phyloP scores from a whole-genome alignment of 2,888 invertebrate genomes.

The Chrysolina haemoptera region DNA sequence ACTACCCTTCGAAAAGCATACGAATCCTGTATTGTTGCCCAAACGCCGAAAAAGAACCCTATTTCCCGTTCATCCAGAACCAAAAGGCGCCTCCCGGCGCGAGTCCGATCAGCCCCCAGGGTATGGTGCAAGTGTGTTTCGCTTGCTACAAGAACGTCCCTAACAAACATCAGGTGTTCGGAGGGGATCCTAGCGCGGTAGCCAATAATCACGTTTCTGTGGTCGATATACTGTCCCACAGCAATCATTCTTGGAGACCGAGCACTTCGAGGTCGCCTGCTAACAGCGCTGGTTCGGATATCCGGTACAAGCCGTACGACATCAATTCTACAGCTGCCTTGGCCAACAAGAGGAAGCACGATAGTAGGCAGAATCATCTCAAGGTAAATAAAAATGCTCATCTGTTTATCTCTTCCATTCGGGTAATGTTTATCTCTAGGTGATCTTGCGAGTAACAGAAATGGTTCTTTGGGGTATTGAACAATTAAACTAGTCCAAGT shows the following conservation, averaged over 20 bases:
- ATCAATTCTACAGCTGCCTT: slow-evolving; percentile 70
- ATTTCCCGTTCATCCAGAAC: slow-evolving; percentile 90
- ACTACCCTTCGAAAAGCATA: slow-evolving; percentile 85
- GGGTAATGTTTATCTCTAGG: too few relatives aligned
- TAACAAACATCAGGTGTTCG: slow-evolving; percentile 80
- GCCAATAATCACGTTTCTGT: slow-evolving; percentile 66
- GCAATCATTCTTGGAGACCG: slow-evolving; percentile 68
- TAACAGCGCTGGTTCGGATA: slow-evolving; percentile 73
- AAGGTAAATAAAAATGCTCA: slow-evolving; percentile 47
- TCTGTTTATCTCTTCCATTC: too few relatives aligned
- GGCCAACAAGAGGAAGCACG: slow-evolving; percentile 71
- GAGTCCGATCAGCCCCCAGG: slow-evolving; percentile 91
- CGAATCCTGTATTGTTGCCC: slow-evolving; percentile 88
- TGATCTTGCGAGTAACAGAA: too few relatives aligned
- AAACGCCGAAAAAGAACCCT: slow-evolving; percentile 89
- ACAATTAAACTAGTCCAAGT: too few relatives aligned
- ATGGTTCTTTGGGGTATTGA: too few relatives aligned
- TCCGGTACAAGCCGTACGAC: slow-evolving; percentile 76
- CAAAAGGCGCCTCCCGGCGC: slow-evolving; percentile 87
- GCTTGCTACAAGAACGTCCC: slow-evolving; percentile 88
- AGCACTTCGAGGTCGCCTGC: slow-evolving; percentile 73
- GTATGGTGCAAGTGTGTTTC: slow-evolving; percentile 91
- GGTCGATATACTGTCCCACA: slow-evolving; percentile 66
- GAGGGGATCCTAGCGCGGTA: slow-evolving; percentile 64
- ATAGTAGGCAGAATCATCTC: slow-evolving; percentile 55